Conservation (phyloP, 2,888 invertebrate species). For the Andrena minutula region DNA sequence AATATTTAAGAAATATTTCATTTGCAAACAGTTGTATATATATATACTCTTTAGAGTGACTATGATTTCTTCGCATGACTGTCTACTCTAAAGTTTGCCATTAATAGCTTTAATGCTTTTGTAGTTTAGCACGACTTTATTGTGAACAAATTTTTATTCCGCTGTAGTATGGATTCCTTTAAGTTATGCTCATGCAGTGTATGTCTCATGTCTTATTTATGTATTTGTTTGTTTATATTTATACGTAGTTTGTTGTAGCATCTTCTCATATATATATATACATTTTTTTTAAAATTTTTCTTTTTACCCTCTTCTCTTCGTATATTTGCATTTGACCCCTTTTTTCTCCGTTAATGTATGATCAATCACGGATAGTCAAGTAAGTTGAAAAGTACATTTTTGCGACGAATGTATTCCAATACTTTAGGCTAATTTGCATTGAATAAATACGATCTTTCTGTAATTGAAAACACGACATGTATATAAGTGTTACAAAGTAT, state of each 20-base stretch:
- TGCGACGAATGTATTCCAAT: slow-evolving; percentile 46
- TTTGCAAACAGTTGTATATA: slow-evolving; percentile 44
- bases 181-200: slow-evolving; percentile 84
- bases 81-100: slow-evolving; percentile 82
- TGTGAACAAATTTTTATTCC: slow-evolving; percentile 80
- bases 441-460: slow-evolving; percentile 35
- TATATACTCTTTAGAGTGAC: slow-evolving; percentile 67
- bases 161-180: slow-evolving; percentile 81
- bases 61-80: slow-evolving; percentile 83
- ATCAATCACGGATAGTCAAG: slow-evolving; percentile 70
- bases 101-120: slow-evolving; percentile 84
- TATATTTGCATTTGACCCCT: slow-evolving; percentile 68
- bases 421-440: slow-evolving; percentile 37
- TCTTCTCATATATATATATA: slow-evolving; percentile 38
- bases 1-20: slow-evolving; percentile 38
- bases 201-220: slow-evolving; percentile 84
- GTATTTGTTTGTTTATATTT: slow-evolving; percentile 67
- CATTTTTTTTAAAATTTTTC: slow-evolving; percentile 6
- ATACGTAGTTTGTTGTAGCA: slow-evolving; percentile 63
- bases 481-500: slow-evolving; percentile 52
- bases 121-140: slow-evolving; percentile 85
- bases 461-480: slow-evolving; percentile 36
- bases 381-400: slow-evolving; percentile 56
- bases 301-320: slow-evolving; percentile 36
- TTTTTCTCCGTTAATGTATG: slow-evolving; percentile 74